These are phyloP conservation scores for Drosophila rellima DNA, from an alignment of 2,888 invertebrate species.

Conservation along the genomic window DNA sequence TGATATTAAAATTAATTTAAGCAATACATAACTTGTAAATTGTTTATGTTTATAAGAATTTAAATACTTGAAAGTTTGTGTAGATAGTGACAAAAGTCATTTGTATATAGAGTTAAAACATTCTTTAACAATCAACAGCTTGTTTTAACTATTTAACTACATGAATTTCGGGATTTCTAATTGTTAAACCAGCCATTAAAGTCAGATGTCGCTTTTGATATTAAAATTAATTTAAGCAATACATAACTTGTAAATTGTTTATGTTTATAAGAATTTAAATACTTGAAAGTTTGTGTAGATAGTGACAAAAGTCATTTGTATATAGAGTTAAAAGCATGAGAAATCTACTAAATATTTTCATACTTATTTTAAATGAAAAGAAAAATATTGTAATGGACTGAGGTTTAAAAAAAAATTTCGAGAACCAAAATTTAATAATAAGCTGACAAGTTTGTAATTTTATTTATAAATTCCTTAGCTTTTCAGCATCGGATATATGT, in stretches of 20 bases:
- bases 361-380: neutral
- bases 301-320: neutral
- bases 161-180: neutral
- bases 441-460: too few species aligned
- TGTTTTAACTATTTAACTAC: constrained; percentile 1
- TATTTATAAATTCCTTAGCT: too few species aligned
- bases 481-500: too few species aligned
- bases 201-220: neutral
- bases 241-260: neutral
- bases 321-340: neutral
- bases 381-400: too few species aligned
- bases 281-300: too few species aligned
- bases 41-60: neutral
- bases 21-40: neutral
- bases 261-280: neutral
- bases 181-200: neutral
- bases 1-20: neutral
- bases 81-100: neutral
- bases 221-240: neutral
- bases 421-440: too few species aligned
- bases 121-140: constrained; percentile 1
- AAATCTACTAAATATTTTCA: neutral
- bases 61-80: too few species aligned
- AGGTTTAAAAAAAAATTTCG: too few species aligned
- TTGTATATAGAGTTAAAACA: neutral